Base-by-base conservation (phyloP, 2,888 invertebrate genomes). In the Acrobasis suavella region DNA sequence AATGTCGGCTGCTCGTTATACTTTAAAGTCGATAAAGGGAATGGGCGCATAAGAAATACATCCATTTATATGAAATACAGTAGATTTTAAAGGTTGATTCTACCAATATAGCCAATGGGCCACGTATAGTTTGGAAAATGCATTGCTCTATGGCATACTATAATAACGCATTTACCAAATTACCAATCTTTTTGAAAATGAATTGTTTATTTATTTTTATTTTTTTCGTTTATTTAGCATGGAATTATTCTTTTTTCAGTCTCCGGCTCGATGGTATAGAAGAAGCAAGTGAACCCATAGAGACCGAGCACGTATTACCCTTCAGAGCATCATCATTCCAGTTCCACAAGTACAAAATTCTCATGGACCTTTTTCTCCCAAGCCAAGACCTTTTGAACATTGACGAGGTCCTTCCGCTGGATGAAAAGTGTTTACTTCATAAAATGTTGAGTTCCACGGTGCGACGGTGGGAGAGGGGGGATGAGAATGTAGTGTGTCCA, bases 191-290 rank as follows among this genome's bases (percentile, higher is more conserved):
- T 32, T 32, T 32, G 2, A 6, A 0, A 22, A 22, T 22, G 22
- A 22, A 2, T 22, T 22, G 22, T 3, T 22, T 22, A 22, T 7
- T 32, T 32, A 32, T 32, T 32, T 32, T 6, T 32, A 32, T 32
- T 32, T 32, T 22, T 2, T 50, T 12, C 56, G 38, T 46, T 54
- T 15, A 39, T 50, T 52, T 17, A n/a, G 32, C 32, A 17, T 42
- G 15, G 12, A 17, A n/a, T 61, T 55, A 55, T 63, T 65, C 58
- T 56, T 65, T 69, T 81, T 87, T 68, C 82, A 95, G 95, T 70
- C 81, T 94, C 49, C 92, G 94, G 17, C 86, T 94, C 58, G 95
- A 95, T 81, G 95, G 95, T 14, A 91, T 95, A 61, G 91, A 94
- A 73, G 86, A 89, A 70, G 87, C 93, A 0, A 81, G 86, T 14